Conservation (phyloP, 2,888 invertebrate species). For the Leptinotarsa rubiginosa region DNA sequence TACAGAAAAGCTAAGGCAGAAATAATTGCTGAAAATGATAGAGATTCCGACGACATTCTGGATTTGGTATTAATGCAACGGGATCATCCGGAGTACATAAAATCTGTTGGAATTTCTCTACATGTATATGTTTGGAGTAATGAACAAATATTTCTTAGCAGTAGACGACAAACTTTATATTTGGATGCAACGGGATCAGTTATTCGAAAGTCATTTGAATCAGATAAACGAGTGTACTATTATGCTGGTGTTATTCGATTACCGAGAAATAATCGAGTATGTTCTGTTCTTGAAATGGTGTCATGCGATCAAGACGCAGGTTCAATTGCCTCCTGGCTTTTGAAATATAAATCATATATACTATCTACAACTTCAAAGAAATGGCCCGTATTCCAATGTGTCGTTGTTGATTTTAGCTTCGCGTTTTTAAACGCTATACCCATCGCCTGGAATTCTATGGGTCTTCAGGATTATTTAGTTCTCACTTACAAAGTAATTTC, state of each 20-base stretch:
- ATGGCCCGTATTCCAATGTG: conserved; percentile 38
- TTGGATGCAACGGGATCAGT: conserved; percentile 46
- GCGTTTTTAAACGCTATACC: conserved; percentile 40
- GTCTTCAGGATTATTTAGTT: not conserved
- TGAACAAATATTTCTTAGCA: conserved; percentile 29
- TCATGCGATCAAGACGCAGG: conserved; percentile 37
- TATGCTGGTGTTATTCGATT: conserved; percentile 33
- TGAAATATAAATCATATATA: conserved; percentile 38
- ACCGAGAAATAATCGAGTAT: conserved; percentile 31
- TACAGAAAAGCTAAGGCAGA: conserved; percentile 41
- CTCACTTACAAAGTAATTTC: not conserved
- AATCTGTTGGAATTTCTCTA: conserved; percentile 42
- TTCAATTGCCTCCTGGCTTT: conserved; percentile 38
- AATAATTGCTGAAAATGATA: conserved; percentile 25
- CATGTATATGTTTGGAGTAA: conserved; percentile 42
- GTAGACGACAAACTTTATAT: conserved; percentile 21
- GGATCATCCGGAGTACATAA: conserved; percentile 44
- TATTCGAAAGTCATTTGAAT: conserved; percentile 32
- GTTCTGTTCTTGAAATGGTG: conserved; percentile 40
- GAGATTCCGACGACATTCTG: conserved; percentile 27
- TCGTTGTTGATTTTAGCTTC: conserved; percentile 44
- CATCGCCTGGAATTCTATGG: conserved; percentile 29
- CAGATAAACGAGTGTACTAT: conserved; percentile 35
- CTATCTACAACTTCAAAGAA: conserved; percentile 13
- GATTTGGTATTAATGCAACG: conserved; percentile 38